A percentile compares a stretch with the other conserved stretches of the same genome.
Evolutionary conservation across 2,797 vertebrate species (phyloP).

Genomic region (Neostethus bicornis): DNA sequence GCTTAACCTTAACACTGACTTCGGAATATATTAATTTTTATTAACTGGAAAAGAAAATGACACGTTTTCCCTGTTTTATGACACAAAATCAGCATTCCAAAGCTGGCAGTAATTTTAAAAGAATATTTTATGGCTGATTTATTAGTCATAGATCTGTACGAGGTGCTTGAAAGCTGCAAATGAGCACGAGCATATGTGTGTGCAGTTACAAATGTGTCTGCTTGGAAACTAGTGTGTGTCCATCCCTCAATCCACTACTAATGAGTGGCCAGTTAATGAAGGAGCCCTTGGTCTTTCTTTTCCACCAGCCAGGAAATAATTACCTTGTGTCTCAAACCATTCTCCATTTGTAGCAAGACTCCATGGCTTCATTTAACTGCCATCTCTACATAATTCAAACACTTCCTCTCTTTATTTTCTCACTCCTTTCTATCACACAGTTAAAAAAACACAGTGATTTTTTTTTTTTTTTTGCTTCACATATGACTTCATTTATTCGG

Average conservation of each 20-base stretch:
- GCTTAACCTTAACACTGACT: slow-evolving; percentile 21
- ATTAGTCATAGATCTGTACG: slow-evolving; percentile 17
- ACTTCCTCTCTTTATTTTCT: slow-evolving; percentile 39
- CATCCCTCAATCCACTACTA: slow-evolving; percentile 65
- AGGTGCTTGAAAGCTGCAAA: slow-evolving; percentile 3
- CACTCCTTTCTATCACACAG: slow-evolving; percentile 30
- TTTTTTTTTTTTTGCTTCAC: slow-evolving; percentile 31
- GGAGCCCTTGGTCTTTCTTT: slow-evolving; percentile 70
- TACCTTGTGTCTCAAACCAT: slow-evolving; percentile 77
- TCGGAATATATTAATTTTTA: slow-evolving; percentile 26
- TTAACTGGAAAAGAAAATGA: slow-evolving; percentile 15
- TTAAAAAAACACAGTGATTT: too few species aligned
- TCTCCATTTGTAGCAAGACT: slow-evolving; percentile 70
- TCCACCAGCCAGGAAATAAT: slow-evolving; percentile 78
- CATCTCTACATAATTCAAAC: slow-evolving; percentile 62
- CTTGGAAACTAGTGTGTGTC: slow-evolving; percentile 26
- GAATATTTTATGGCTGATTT: slow-evolving; percentile 21
- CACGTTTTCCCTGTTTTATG: slow-evolving; percentile 16
- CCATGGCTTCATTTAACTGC: slow-evolving; percentile 76
- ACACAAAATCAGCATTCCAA: slow-evolving; percentile 31
- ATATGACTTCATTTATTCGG: slow-evolving; percentile 65
- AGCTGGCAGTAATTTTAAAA: slow-evolving; percentile 19
- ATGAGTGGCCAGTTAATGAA: slow-evolving; percentile 78
- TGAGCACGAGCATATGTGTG: slow-evolving; percentile 1
- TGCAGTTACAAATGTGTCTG: slow-evolving; percentile 9